Conservation (phyloP, 2,797 vertebrate genomes). For the Knipowitschia caucasica region DNA sequence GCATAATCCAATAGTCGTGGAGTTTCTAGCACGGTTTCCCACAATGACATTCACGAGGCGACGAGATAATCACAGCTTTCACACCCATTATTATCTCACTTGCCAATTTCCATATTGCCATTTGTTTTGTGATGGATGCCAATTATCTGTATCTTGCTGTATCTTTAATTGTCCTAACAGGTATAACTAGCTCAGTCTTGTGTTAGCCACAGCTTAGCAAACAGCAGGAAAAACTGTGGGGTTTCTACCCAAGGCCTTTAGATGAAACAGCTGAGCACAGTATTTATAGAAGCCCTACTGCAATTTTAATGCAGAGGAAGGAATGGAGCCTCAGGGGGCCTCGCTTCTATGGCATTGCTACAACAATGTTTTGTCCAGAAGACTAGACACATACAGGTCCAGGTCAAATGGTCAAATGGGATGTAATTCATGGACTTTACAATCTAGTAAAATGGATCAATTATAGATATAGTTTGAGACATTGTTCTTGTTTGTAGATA, state of each 20-base stretch:
- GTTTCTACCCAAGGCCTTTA: constrained; percentile 57
- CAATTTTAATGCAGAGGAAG: constrained; percentile 74
- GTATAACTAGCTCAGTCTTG: neutral
- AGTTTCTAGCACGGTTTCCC: neutral
- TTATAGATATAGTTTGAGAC: too few species aligned
- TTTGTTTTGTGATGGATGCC: neutral
- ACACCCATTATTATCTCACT: too few species aligned
- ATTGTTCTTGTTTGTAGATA: too few species aligned
- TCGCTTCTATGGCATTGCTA: constrained; percentile 46
- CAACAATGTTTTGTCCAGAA: constrained; percentile 34
- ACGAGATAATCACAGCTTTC: too few species aligned
- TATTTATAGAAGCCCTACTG: constrained; percentile 76
- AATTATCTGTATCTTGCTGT: neutral
- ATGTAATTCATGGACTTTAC: neutral
- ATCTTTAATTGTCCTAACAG: neutral
- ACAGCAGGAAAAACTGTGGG: constrained; percentile 41
- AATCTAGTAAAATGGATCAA: neutral
- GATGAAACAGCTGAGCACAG: constrained; percentile 69
- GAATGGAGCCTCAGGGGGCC: constrained; percentile 54
- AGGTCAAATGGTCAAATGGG: constrained; percentile 18
- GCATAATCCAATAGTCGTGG: constrained; percentile 31
- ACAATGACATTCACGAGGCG: too few species aligned
- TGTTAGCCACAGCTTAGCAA: constrained; percentile 7
- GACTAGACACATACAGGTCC: constrained; percentile 15
- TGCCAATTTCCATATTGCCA: too few species aligned